phyloP scores from a whole-genome alignment of 2,797 vertebrate genomes.

The Epinephelus malabaricus region DNA sequence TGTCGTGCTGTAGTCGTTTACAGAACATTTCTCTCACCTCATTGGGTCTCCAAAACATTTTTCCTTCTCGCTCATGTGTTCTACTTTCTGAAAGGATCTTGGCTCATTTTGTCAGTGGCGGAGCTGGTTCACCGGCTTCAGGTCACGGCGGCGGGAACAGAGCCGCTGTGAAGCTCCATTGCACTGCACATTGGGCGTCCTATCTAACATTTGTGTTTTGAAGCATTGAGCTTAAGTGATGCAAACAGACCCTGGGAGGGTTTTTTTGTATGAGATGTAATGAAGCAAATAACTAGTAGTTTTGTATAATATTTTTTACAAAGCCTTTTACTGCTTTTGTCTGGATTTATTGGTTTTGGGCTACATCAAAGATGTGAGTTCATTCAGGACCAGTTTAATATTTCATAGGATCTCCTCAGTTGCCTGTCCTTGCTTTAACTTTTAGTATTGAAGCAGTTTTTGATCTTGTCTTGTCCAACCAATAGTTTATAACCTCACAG shows the following conservation, averaged over 20 bases:
- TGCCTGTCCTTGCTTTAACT: not conserved
- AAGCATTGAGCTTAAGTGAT: constrained; percentile 82
- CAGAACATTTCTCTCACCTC: constrained; percentile 67
- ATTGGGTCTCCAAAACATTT: constrained; percentile 31
- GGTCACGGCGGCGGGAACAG: constrained; percentile 62
- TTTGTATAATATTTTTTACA: constrained; percentile 30
- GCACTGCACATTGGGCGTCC: constrained; percentile 80
- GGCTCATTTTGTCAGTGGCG: constrained; percentile 51
- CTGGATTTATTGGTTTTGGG: constrained; percentile 9
- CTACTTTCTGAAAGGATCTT: constrained; percentile 60
- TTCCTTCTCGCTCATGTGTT: constrained; percentile 38
- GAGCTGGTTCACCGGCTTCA: constrained; percentile 63
- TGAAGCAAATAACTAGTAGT: constrained; percentile 43
- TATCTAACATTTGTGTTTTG: constrained; percentile 83
- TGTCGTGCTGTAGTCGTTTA: constrained; percentile 51
- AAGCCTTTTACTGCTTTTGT: constrained; percentile 7
- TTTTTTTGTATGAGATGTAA: constrained; percentile 28
- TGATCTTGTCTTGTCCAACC: too few relatives aligned
- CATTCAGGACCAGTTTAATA: not conserved
- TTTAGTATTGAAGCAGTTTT: not conserved
- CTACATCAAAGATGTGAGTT: not conserved
- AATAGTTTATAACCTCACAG: too few relatives aligned
- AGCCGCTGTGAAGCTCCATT: constrained; percentile 78
- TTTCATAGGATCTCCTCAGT: not conserved
- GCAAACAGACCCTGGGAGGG: constrained; percentile 70